A percentile compares a stretch with the other conserved stretches of the same genome.
Conservation (phyloP, 2,888 invertebrate species). For the Bedellia somnulentella region DNA sequence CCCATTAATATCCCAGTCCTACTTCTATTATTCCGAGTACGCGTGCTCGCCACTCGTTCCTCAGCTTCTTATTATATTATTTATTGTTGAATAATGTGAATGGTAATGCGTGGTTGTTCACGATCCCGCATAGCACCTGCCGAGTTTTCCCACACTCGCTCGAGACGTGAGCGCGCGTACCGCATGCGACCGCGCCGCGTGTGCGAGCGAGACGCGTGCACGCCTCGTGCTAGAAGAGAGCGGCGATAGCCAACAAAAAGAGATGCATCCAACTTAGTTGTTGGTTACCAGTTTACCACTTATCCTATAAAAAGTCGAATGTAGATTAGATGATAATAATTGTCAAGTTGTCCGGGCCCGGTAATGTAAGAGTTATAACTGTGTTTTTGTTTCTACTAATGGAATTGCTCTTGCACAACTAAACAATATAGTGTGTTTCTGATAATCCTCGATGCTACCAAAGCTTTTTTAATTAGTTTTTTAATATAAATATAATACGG, state of each 20-base stretch:
- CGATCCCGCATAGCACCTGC: conserved; percentile 65
- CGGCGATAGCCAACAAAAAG: conserved; percentile 16
- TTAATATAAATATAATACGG: no score
- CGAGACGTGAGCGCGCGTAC: conserved; percentile 13
- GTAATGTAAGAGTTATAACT: no score
- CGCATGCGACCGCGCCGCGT: conserved; percentile 24
- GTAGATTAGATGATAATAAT: no score
- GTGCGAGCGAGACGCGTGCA: conserved; percentile 18
- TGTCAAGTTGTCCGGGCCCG: no score
- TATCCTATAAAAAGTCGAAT: not conserved
- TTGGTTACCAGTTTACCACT: no score
- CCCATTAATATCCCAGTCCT: conserved; percentile 46
- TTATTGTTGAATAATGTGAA: conserved; percentile 62
- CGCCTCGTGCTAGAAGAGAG: conserved; percentile 12
- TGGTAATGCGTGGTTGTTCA: conserved; percentile 62
- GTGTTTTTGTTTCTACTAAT: no score
- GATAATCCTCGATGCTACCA: no score
- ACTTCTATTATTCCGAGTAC: conserved; percentile 25
- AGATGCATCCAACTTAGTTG: conserved; percentile 8
- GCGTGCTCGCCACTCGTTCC: conserved; percentile 59
- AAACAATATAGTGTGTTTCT: no score
- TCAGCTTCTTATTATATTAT: conserved; percentile 60
- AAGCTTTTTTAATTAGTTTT: no score
- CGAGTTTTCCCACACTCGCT: conserved; percentile 62
- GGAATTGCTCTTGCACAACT: no score